Percentiles rank a stretch among this genome's conserved stretches.
Conservation (phyloP, 2,888 invertebrate genomes). For the Timema podura region DNA sequence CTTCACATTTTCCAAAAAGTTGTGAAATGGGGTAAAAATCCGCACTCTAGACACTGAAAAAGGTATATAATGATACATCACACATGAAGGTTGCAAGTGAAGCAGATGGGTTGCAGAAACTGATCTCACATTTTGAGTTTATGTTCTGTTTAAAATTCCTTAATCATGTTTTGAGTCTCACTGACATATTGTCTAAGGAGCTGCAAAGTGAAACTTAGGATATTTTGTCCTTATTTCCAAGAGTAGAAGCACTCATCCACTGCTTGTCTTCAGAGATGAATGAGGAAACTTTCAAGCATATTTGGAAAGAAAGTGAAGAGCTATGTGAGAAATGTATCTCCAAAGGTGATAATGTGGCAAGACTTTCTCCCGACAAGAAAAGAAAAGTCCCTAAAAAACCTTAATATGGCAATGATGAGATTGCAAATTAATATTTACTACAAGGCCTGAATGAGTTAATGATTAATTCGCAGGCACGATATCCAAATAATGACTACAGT, state of each 20-base stretch:
- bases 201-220: neutral
- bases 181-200: neutral
- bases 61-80: neutral
- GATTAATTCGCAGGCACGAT: neutral
- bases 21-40: no score
- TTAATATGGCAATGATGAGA: neutral
- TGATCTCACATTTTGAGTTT: neutral
- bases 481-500: neutral
- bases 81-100: neutral
- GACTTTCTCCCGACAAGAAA: neutral
- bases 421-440: neutral
- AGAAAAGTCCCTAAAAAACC: neutral
- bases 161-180: neutral
- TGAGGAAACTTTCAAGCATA: neutral
- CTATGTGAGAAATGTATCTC: neutral
- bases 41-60: no score
- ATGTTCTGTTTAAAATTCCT: neutral
- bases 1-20: no score
- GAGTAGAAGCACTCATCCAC: constrained; percentile 7
- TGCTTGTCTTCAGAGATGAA: constrained; percentile 7
- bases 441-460: neutral
- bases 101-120: neutral
- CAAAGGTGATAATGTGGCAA: neutral
- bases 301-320: constrained; percentile 7
- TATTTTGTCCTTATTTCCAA: neutral